Conservation (phyloP, 64 coral and sea anemone genomes). For the Pocillopora damicornis region DNA sequence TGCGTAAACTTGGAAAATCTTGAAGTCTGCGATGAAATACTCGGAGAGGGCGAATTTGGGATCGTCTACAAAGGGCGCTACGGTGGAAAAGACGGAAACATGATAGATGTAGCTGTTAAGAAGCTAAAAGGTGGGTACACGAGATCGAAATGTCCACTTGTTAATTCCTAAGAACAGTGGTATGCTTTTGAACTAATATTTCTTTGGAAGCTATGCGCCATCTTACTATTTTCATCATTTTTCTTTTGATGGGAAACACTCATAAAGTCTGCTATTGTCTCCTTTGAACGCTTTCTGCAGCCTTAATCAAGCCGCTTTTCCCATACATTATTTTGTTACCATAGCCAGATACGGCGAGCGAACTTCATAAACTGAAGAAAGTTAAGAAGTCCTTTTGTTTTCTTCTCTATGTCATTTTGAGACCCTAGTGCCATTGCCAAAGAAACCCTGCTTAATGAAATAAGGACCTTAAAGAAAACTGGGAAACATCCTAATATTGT, state of each 20-base stretch:
- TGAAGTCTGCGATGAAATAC: background rate
- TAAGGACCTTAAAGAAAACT: conserved; percentile 41
- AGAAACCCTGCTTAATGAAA: conserved; percentile 39
- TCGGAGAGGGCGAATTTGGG: conserved; percentile 30
- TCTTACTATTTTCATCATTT: no score
- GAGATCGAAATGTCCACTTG: background rate
- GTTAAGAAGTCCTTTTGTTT: background rate
- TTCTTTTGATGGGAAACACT: no score
- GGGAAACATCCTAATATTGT: conserved; percentile 57
- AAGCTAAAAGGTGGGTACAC: conserved; percentile 21
- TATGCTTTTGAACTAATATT: background rate
- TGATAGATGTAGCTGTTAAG: conserved; percentile 15
- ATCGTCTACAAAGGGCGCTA: background rate
- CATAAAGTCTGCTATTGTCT: no score
- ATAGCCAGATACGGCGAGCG: no score
- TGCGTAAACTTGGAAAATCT: background rate
- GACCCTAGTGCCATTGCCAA: background rate
- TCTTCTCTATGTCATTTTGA: background rate
- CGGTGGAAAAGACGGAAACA: background rate
- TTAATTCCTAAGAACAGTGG: background rate
- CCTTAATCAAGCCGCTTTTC: no score
- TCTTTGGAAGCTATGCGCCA: no score
- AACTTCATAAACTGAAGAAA: no score
- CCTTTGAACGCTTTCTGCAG: no score
- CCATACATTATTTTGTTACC: no score